These are phyloP conservation scores for Cyrtorhinus lividipennis DNA, from an alignment of 1,140 invertebrate genomes.

Conservation along the genomic window DNA sequence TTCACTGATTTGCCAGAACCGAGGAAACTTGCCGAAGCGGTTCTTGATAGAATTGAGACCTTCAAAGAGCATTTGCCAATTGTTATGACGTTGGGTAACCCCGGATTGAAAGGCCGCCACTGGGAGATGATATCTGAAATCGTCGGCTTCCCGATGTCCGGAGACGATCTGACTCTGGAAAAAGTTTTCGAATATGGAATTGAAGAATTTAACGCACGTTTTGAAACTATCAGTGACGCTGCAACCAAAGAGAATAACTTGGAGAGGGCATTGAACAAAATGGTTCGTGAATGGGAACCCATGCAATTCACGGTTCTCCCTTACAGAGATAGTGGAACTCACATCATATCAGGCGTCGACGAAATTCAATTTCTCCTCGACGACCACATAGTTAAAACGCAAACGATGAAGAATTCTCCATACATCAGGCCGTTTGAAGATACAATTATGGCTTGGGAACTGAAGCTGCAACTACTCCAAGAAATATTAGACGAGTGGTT, in stretches of 20 bases:
- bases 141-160: constrained; percentile 83
- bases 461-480: constrained; percentile 58
- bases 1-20: constrained; percentile 56
- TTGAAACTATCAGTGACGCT: constrained; percentile 84
- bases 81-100: constrained; percentile 83
- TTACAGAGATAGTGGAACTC: constrained; percentile 79
- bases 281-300: constrained; percentile 85
- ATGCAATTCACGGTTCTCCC: constrained; percentile 63
- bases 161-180: constrained; percentile 60
- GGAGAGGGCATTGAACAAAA: constrained; percentile 76
- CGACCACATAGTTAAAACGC: constrained; percentile 92
- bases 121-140: constrained; percentile 95
- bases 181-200: constrained; percentile 89
- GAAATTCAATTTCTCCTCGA: constrained; percentile 91
- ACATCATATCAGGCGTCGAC: constrained; percentile 78
- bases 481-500: constrained; percentile 94
- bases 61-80: constrained; percentile 84
- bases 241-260: constrained; percentile 90
- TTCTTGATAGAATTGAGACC: constrained; percentile 62
- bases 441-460: constrained; percentile 66
- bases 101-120: constrained; percentile 79
- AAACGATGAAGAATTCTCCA: constrained; percentile 93
- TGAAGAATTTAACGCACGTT: constrained; percentile 78
- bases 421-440: constrained; percentile 91
- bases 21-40: constrained; percentile 44